These are phyloP conservation scores for Sepiola atlantica DNA, from an alignment of 2,888 invertebrate species.

Conservation along the genomic window DNA sequence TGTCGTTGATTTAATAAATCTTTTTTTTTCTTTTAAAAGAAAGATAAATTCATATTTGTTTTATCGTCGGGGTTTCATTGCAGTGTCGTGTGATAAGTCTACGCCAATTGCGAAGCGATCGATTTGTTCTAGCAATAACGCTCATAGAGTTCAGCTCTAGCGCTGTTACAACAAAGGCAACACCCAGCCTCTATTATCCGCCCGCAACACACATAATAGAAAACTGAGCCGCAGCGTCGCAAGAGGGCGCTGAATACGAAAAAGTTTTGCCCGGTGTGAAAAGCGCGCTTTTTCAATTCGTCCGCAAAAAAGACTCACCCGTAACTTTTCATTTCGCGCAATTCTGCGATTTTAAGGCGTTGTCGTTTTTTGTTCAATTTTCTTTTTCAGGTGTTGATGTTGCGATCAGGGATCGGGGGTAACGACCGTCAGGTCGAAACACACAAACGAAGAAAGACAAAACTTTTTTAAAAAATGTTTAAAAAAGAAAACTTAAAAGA, in stretches of 20 bases:
- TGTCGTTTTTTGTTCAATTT: not conserved
- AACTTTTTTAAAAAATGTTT: not conserved
- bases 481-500: not conserved
- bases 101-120: not conserved
- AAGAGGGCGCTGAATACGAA: slow-evolving; percentile 44
- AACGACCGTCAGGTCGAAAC: not conserved
- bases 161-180: slow-evolving; percentile 43
- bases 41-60: slow-evolving; percentile 43
- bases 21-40: not conserved
- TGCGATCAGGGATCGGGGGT: not conserved
- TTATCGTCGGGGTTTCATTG: slow-evolving; percentile 24
- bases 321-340: slow-evolving; percentile 39
- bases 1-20: not conserved
- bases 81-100: not conserved
- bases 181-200: slow-evolving; percentile 36
- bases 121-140: not conserved
- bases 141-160: not conserved
- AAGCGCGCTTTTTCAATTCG: slow-evolving; percentile 44
- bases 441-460: not conserved
- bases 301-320: not conserved
- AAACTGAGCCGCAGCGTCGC: slow-evolving; percentile 32
- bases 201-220: slow-evolving; percentile 44
- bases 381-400: not conserved
- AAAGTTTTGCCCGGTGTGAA: slow-evolving; percentile 44
- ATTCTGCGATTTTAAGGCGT: not conserved